Evolutionary conservation across 1,140 invertebrate species (phyloP).

Genomic region (Drosophila asahinai): DNA sequence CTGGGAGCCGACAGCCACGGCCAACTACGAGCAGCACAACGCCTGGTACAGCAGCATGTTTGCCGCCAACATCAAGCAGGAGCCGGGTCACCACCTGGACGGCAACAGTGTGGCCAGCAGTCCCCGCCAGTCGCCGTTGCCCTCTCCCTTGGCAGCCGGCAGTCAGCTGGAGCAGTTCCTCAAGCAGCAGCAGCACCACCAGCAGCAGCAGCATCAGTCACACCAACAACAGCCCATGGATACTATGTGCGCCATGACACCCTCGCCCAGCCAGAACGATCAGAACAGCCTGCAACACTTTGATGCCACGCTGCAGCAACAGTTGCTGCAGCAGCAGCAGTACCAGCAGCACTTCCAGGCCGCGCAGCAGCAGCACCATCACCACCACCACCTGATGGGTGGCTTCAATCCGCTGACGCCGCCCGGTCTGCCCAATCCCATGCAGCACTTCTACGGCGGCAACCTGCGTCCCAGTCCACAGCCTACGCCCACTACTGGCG

Average conservation of each 20-base stretch:
- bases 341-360: slow-evolving; percentile 83
- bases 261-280: slow-evolving; percentile 86
- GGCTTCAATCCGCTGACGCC: slow-evolving; percentile 85
- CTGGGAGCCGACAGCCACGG: slow-evolving; percentile 80
- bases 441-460: slow-evolving; percentile 84
- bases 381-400: slow-evolving; percentile 74
- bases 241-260: slow-evolving; percentile 82
- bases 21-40: slow-evolving; percentile 82
- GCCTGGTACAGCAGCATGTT: slow-evolving; percentile 83
- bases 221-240: slow-evolving; percentile 67
- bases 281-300: slow-evolving; percentile 77
- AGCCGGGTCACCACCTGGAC: slow-evolving; percentile 65
- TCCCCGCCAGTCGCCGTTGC: slow-evolving; percentile 62
- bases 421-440: slow-evolving; percentile 85
- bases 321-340: slow-evolving; percentile 77
- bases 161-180: slow-evolving; percentile 76
- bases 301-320: slow-evolving; percentile 71
- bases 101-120: slow-evolving; percentile 61
- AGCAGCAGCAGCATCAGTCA: slow-evolving; percentile 54
- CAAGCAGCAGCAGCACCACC: slow-evolving; percentile 67
- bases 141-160: slow-evolving; percentile 39
- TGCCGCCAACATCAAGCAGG: slow-evolving; percentile 75
- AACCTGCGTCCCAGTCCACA: slow-evolving; percentile 84
- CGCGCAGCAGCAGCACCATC: slow-evolving; percentile 72
- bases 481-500: slow-evolving; percentile 52